Conservation (phyloP, 2,113 vertebrate species). For the Tonatia bakeri region DNA sequence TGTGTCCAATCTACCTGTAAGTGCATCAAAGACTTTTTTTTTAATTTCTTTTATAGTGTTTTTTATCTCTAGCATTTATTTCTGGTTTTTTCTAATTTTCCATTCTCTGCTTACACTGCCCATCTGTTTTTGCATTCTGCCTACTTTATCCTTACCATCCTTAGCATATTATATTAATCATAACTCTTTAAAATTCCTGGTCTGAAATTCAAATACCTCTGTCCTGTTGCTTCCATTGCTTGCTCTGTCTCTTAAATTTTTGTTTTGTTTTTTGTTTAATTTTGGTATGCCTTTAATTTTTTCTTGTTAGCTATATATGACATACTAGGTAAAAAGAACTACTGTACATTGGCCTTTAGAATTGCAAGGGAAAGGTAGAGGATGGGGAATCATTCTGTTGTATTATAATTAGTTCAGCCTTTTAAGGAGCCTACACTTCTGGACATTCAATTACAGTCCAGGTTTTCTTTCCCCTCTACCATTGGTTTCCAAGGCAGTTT, state of each 20-base stretch:
- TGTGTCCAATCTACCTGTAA: background rate
- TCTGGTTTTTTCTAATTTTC: background rate
- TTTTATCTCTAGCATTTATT: background rate
- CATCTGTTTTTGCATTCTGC: background rate
- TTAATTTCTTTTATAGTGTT: background rate
- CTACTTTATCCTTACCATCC: background rate
- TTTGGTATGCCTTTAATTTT: background rate
- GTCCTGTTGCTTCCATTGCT: background rate
- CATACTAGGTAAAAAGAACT: background rate
- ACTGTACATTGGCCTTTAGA: background rate
- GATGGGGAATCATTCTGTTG: background rate
- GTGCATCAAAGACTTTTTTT: background rate
- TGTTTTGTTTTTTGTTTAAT: background rate
- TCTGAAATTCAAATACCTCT: background rate
- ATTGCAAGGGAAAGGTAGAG: background rate
- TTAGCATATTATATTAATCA: background rate
- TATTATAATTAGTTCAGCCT: background rate
- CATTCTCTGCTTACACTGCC: background rate
- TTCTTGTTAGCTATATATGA: background rate
- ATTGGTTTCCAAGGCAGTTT: background rate
- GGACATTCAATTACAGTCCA: background rate
- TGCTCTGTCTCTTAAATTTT: background rate
- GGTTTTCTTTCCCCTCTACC: background rate
- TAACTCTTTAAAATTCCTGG: background rate
- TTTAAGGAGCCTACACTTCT: background rate